Base-by-base conservation (phyloP, 2,888 invertebrate species). In the Cotesia congregata region DNA sequence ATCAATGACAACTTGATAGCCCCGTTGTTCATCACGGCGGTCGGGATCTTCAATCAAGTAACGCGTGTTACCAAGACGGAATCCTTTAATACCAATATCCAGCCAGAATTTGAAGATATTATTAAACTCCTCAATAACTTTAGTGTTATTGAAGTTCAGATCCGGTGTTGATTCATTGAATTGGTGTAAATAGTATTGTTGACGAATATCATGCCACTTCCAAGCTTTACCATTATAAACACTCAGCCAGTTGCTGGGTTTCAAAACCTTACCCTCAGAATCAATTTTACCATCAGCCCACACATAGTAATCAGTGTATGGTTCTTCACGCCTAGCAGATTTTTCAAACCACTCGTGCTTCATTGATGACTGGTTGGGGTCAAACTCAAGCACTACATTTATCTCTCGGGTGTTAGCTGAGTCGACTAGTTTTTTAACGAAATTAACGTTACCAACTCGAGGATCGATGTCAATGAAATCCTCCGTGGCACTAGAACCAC, bases 151-250 rank as follows among this genome's bases (percentile, higher is more conserved):
- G 91, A 95, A 95, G 90, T 97, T 96, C 4, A 98, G 91, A 87
- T 97, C 96, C 0, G 97, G 95, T 84, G 93, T 93, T 15, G 92
- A 90, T 0, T 87, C 88, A 0, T 91, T 91, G 83, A 94, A 95
- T 83, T 95, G 95, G 78, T 96, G 95, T 72, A 96, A 92, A 88
- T 96, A 97, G 90, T 91, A 97, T 86, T 95, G 92, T 40, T 91
- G 86, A 75, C 95, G 92, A 1, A 85, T 84, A 0, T 90, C 90
- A 77, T 93, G 93, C 90, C 91, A 95, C 60, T 90, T 90, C 97
- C 97, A 97, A 0, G 95, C 94, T 0, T 94, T 90, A 7, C 90
- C 91, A 78, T 91, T 91, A 82, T 91, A 90, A 2, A 91, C 88
- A 80, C 91, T 92, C 20, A 90, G 70, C 96, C 96, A 96, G 86